These are phyloP conservation scores for Felis catus DNA, from an alignment of 2,113 vertebrate genomes.

Conservation along the genomic window F.catus_Fca126_mat1.0 CM031423.1:34611001-34611500, in stretches of 20 bases:
- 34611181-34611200: neutral
- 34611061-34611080: neutral
- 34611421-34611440: neutral
- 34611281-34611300: neutral
- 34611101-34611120: accelerated
- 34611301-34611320: neutral
- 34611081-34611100: neutral
- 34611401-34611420: neutral
- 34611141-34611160: neutral
- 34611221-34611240: neutral
- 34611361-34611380: neutral
- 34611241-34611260: neutral
- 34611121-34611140: neutral
- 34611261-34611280: neutral
- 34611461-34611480: neutral
- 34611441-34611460: neutral
- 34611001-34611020: neutral
- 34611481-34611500: neutral
- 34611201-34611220: neutral
- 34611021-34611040: slow-evolving; percentile 77
- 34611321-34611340: neutral
- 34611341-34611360: neutral
- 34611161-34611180: neutral
- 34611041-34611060: neutral
- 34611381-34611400: neutral